Evolutionary conservation across 92 coral and sea anemone genomes (phyloP).

Genomic region (Palythoa grandis): DNA sequence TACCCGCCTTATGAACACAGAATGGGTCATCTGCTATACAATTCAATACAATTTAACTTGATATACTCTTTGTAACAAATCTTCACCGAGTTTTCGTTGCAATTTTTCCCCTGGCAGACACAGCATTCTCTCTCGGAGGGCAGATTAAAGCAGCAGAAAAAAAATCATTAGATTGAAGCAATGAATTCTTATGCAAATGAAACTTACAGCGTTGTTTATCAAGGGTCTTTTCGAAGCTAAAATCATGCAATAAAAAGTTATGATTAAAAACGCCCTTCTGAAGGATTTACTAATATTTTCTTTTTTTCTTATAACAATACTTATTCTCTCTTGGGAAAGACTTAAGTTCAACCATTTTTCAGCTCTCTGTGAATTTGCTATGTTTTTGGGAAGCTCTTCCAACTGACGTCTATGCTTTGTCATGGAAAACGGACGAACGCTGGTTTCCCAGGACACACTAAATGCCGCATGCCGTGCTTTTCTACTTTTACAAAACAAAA

Average conservation of each 20-base stretch:
- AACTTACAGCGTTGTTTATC: conserved; percentile 54
- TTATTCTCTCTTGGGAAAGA: not conserved
- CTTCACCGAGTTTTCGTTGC: conserved; percentile 53
- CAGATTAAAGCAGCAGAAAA: conserved; percentile 23
- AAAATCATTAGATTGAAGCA: conserved; percentile 46
- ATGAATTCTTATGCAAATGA: conserved; percentile 81
- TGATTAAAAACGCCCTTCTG: not conserved
- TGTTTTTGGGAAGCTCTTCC: not conserved
- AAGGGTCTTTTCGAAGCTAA: conserved; percentile 22
- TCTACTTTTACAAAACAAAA: conserved; percentile 25
- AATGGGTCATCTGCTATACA: conserved; percentile 94
- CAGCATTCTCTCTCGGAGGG: conserved; percentile 20
- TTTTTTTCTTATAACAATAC: not conserved
- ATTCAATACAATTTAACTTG: conserved; percentile 79
- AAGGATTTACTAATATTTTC: not conserved
- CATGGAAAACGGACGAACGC: conserved; percentile 39
- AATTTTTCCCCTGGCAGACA: conserved; percentile 44
- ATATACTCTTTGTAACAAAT: conserved; percentile 66
- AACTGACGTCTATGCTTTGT: conserved; percentile 36
- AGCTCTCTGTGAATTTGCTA: not conserved
- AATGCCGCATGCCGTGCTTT: conserved; percentile 35
- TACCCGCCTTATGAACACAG: conserved; percentile 82
- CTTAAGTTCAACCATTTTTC: not conserved
- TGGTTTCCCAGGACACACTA: conserved; percentile 15
- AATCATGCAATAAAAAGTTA: conserved; percentile 33